Conservation (phyloP, 2,113 vertebrate genomes). For the Entelurus aequoreus region DNA sequence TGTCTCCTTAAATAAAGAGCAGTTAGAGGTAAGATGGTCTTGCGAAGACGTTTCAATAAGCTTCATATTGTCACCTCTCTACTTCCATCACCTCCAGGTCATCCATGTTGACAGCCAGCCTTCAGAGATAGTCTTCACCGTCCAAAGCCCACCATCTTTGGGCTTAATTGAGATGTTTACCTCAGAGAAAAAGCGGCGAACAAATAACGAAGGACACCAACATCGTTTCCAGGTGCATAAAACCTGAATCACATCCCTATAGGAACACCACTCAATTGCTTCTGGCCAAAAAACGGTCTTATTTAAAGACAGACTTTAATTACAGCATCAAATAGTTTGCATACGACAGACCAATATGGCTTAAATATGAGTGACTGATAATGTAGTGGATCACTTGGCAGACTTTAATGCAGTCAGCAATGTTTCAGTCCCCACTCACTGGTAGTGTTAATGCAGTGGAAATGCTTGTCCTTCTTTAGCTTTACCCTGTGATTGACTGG, state of each 20-base stretch:
- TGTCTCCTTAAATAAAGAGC: constrained; percentile 71
- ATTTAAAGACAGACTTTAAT: not conserved
- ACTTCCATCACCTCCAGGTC: constrained; percentile 61
- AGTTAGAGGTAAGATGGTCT: constrained; percentile 69
- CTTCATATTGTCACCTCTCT: not conserved
- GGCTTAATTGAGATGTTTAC: constrained; percentile 70
- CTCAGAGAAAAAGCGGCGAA: constrained; percentile 28
- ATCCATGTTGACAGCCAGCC: constrained; percentile 73
- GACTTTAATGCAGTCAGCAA: no score
- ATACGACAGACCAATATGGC: no score
- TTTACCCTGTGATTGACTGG: no score
- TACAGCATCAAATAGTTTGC: no score
- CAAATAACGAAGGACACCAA: constrained; percentile 16
- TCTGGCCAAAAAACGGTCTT: not conserved
- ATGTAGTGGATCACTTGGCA: no score
- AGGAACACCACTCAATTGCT: not conserved
- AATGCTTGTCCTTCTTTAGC: no score
- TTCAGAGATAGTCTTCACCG: constrained; percentile 72
- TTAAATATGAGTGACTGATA: no score
- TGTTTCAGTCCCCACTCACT: no score
- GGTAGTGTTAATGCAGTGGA: no score
- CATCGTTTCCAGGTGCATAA: constrained; percentile 24
- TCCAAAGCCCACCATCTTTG: constrained; percentile 64
- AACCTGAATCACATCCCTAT: not conserved
- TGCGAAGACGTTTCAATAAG: not conserved